phyloP scores from a whole-genome alignment of 2,888 invertebrate genomes.

The Carpatolechia fugitivella region DNA sequence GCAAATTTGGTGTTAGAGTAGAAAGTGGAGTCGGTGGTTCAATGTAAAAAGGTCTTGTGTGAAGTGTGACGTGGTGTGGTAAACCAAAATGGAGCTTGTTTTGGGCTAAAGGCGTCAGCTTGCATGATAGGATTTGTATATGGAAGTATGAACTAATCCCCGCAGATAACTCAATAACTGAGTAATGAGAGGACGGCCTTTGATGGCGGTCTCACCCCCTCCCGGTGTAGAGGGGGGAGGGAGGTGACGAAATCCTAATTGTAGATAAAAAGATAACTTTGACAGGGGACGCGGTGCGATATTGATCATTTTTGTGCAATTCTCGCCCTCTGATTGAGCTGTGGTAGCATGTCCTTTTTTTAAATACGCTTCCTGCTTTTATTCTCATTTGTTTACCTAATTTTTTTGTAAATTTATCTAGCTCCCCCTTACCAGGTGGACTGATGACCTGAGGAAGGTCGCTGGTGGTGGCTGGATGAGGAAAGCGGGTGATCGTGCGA shows the following conservation, averaged over 20 bases:
- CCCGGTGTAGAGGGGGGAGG: conserved; percentile 27
- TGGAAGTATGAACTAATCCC: conserved; percentile 79
- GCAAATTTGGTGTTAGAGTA: conserved; percentile 22
- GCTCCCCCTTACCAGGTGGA: too few relatives aligned
- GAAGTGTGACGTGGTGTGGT: conserved; percentile 49
- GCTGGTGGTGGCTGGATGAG: too few relatives aligned
- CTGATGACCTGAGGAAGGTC: too few relatives aligned
- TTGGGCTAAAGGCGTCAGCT: conserved; percentile 76
- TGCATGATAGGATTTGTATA: conserved; percentile 79
- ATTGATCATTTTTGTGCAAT: conserved; percentile 11
- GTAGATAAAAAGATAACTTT: conserved; percentile 78
- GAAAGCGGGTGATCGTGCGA: too few relatives aligned
- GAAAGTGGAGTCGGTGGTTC: conserved; percentile 24
- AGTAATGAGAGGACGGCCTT: conserved; percentile 75
- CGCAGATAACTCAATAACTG: conserved; percentile 78
- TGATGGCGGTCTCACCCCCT: conserved; percentile 48
- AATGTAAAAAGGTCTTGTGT: conserved; percentile 28
- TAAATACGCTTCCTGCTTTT: neutral
- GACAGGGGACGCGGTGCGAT: conserved; percentile 32
- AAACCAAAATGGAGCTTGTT: conserved; percentile 73
- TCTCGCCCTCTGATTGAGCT: neutral
- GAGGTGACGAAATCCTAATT: conserved; percentile 78
- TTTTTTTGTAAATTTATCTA: too few relatives aligned
- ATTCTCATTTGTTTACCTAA: neutral
- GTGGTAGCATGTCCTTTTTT: neutral